Evolutionary conservation across 2,113 vertebrate species (phyloP).

Genomic region (Phyllostomus discolor): DNA sequence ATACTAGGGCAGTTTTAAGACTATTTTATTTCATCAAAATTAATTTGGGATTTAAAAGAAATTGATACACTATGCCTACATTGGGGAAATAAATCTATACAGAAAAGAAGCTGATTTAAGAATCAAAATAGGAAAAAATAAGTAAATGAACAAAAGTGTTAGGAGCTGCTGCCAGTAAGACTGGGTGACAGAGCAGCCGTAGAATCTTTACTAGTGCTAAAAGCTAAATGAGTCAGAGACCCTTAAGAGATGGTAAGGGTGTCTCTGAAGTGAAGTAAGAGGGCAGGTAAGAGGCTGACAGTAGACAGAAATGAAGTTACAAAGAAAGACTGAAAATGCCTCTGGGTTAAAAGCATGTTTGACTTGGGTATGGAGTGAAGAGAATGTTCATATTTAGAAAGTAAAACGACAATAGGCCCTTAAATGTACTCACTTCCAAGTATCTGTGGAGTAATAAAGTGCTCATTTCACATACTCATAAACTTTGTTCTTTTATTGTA

Average conservation of each 20-base stretch:
- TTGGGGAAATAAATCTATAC: not conserved
- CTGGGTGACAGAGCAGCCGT: not conserved
- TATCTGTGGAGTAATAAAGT: not conserved
- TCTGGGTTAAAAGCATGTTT: not conserved
- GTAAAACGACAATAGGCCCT: not conserved
- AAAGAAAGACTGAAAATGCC: not conserved
- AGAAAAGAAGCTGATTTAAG: not conserved
- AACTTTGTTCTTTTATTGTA: not conserved
- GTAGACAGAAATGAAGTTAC: not conserved
- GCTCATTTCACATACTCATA: not conserved
- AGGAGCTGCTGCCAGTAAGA: not conserved
- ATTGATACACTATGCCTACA: not conserved
- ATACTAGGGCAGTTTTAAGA: not conserved
- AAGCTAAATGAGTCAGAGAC: not conserved
- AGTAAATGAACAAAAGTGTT: not conserved
- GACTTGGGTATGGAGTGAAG: not conserved
- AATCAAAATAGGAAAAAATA: conserved; percentile 27
- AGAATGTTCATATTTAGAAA: not conserved
- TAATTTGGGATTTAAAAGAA: conserved; percentile 16
- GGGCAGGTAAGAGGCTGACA: not conserved
- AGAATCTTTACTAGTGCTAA: not conserved
- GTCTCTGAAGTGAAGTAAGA: not conserved
- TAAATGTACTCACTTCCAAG: not conserved
- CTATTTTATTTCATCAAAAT: not conserved
- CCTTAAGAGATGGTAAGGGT: not conserved